Percentiles rank a stretch among this genome's conserved stretches.
These are phyloP conservation scores for Ptyas mucosa DNA, from an alignment of 2,113 vertebrate species.

Conservation along the genomic window DNA sequence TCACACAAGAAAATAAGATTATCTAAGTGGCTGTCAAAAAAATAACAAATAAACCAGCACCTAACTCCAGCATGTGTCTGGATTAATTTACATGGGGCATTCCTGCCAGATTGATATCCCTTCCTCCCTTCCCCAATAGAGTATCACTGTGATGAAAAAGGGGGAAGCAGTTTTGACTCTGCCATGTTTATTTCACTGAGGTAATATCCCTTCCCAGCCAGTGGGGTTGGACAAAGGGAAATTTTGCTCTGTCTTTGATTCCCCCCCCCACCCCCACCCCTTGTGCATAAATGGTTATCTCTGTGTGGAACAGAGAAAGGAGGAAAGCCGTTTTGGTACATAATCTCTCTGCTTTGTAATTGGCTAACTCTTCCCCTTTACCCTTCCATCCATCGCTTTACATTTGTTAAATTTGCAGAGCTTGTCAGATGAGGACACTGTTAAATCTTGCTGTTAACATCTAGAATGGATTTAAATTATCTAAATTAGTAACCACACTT, in stretches of 20 bases:
- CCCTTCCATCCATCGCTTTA: background rate
- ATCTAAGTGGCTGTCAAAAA: background rate
- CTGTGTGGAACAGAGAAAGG: background rate
- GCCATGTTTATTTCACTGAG: background rate
- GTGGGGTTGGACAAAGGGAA: background rate
- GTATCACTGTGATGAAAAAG: background rate
- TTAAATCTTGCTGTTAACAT: background rate
- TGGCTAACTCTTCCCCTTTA: background rate
- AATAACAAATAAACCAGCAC: background rate
- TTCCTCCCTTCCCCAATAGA: background rate
- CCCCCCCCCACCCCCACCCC: no score
- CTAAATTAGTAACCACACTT: background rate
- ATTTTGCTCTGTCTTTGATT: background rate
- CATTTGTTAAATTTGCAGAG: background rate
- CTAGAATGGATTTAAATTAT: background rate
- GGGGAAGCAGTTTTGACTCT: background rate
- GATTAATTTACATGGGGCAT: background rate
- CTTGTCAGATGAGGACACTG: background rate
- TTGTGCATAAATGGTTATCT: background rate
- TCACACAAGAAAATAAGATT: background rate
- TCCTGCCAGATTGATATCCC: background rate
- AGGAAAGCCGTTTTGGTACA: background rate
- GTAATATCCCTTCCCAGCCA: background rate
- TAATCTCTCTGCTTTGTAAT: background rate
- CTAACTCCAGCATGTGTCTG: background rate